Conservation (phyloP, 2,797 vertebrate species). For the Muscicapa comitata region DNA sequence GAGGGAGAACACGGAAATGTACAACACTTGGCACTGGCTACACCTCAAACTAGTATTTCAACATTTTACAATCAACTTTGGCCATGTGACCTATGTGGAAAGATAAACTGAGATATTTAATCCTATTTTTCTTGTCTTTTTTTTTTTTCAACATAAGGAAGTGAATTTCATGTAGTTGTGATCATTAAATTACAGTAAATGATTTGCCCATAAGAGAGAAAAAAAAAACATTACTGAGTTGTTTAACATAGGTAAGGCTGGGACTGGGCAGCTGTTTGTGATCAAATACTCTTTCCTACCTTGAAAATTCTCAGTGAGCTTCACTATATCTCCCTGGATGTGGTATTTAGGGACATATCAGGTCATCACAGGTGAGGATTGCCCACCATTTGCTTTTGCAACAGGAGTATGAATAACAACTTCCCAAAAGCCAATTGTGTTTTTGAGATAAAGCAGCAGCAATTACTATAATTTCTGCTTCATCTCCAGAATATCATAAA, state of each 20-base stretch:
- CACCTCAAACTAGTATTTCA: constrained; percentile 66
- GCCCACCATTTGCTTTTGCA: background rate
- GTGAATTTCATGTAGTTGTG: background rate
- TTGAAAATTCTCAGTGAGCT: background rate
- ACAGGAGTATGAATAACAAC: background rate
- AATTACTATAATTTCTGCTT: background rate
- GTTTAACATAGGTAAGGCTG: background rate
- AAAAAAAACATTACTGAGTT: background rate
- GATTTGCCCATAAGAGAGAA: background rate
- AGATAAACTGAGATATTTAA: constrained; percentile 63
- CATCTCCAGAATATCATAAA: background rate
- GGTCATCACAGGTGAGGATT: background rate
- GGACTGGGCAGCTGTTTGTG: background rate
- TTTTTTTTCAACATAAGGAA: constrained; percentile 25
- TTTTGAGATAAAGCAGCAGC: background rate
- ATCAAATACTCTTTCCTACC: background rate
- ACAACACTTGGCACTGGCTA: constrained; percentile 49
- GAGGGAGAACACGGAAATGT: constrained; percentile 50
- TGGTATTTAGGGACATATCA: background rate
- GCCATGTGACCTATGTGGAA: constrained; percentile 54
- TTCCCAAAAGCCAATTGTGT: background rate
- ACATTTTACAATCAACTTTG: constrained; percentile 61
- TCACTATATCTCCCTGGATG: background rate
- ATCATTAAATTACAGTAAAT: constrained; percentile 31
- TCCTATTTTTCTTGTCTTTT: constrained; percentile 20